Evolutionary conservation across 2,888 invertebrate species (phyloP), one percentile per base, ranked within the genome.

Genomic region (Rotaria sp.): DNA sequence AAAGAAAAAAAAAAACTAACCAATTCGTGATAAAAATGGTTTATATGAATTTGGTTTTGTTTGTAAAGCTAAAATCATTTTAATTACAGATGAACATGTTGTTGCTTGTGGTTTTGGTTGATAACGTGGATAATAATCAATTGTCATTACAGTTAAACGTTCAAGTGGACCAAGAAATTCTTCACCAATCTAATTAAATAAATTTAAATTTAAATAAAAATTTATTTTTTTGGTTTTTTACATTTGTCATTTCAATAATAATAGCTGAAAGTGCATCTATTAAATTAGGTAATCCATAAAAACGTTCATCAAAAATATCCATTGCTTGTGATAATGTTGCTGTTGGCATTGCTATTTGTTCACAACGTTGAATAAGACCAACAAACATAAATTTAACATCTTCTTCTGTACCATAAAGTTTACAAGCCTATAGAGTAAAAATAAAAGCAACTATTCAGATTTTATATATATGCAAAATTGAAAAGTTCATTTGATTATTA

Each of bases 351-450:
- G 67, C 67, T 35, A 90, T 89, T 86, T 91, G 90, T 88, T 91
- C 91, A 88, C 90, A 90, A 85, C 90, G 89, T 84, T 89, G 90
- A 85, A 91, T 89, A 89, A 91, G 90, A 87, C 91, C 90, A 87
- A 88, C 89, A 85, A 91, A 90, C 91, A 91, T 91, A 87, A 89
- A 90, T 87, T 90, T 89, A 11, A 91, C 90, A 88, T 91, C 90
- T 48, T 88, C 88, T 75, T 88, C 88, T 41, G 89, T 88, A 75
- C 90, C 87, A 87, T 90, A 91, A n/a, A 89, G 88, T 84, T 89
- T 89, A 85, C 91, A 91, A 13, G 91, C 91, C 91, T 91, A 88
- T 21, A 89, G 38, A 35, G 18, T 21, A 67, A 18, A 30, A 24
- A 30, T 30, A 5, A 11, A 35, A 8, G 59, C 38, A 50, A 21